Percentiles rank a stretch among this genome's conserved stretches.
Evolutionary conservation across 2,797 vertebrate genomes (phyloP).

Genomic region (Dendrocincla tyrannina): DNA sequence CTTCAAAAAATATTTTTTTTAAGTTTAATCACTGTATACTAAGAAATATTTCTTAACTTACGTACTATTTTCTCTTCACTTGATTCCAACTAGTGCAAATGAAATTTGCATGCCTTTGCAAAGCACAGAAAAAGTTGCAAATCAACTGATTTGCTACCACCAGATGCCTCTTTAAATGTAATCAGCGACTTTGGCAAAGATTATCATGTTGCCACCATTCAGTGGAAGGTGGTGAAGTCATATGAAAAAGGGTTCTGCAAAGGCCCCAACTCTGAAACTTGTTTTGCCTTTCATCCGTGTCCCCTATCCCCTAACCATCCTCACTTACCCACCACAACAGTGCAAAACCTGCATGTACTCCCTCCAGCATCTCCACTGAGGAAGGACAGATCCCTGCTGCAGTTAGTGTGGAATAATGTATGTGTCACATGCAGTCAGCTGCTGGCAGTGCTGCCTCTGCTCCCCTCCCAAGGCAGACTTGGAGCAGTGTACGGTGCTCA

Average conservation of each 20-base stretch:
- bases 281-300: neutral
- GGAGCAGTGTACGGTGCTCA: accelerated
- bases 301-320: neutral
- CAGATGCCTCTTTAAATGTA: neutral
- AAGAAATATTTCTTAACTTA: neutral
- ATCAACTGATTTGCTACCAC: neutral
- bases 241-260: neutral
- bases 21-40: neutral
- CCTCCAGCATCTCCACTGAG: neutral
- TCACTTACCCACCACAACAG: accelerated
- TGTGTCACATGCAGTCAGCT: neutral
- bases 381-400: neutral
- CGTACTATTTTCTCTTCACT: neutral
- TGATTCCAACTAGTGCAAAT: neutral
- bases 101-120: neutral
- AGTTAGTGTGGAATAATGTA: accelerated
- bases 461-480: neutral
- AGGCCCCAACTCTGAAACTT: neutral
- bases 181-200: neutral
- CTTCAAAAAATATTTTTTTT: neutral
- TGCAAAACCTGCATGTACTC: neutral
- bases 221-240: neutral
- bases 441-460: neutral
- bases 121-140: neutral
- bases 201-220: neutral